phyloP scores from a whole-genome alignment of 2,888 invertebrate genomes.

The Lomographa bimaculata region DNA sequence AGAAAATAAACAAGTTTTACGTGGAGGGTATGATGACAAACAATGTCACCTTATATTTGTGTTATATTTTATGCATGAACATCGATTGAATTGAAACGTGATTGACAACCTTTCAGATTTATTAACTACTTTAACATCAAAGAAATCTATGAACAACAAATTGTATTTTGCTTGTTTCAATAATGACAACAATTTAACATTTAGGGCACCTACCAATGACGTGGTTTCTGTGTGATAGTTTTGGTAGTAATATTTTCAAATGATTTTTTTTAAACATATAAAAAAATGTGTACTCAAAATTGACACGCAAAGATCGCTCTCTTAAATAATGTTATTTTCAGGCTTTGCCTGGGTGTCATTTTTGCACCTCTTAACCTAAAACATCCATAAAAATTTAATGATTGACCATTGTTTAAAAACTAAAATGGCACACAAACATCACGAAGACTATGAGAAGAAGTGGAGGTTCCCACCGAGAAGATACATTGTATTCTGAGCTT shows the following conservation, averaged over 20 bases:
- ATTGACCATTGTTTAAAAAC: constrained; percentile 39
- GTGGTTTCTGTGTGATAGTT: no score
- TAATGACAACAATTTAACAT: no score
- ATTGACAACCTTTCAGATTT: constrained; percentile 12
- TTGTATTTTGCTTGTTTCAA: not conserved
- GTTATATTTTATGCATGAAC: constrained; percentile 11
- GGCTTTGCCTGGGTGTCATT: constrained; percentile 14
- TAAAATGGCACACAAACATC: constrained; percentile 49
- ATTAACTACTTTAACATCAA: constrained; percentile 3
- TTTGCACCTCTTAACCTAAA: constrained; percentile 3
- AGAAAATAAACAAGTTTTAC: constrained; percentile 1
- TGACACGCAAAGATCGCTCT: no score
- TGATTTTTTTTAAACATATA: no score
- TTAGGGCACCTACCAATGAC: no score
- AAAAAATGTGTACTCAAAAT: no score
- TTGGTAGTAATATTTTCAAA: no score
- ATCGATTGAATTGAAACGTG: constrained; percentile 5
- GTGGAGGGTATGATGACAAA: constrained; percentile 10
- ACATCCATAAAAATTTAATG: constrained; percentile 1
- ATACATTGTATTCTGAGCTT: constrained; percentile 56
- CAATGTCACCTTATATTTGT: constrained; percentile 9
- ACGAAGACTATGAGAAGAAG: constrained; percentile 43
- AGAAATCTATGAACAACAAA: constrained; percentile 2
- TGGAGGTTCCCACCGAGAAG: constrained; percentile 41
- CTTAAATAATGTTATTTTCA: no score